phyloP scores from a whole-genome alignment of 2,113 vertebrate genomes.

The Macquaria ambigua region DNA sequence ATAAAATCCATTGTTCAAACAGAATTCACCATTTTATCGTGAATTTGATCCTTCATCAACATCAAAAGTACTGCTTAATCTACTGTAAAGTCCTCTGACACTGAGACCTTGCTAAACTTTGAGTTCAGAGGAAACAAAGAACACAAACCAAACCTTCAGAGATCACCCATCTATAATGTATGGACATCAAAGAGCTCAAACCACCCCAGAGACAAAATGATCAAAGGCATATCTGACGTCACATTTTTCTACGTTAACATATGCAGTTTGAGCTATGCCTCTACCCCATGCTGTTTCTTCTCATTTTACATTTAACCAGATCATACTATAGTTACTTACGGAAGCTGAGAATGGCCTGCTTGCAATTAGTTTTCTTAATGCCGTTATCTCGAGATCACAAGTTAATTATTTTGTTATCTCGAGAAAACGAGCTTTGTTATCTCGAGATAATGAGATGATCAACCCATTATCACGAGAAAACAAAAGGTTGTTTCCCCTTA shows the following conservation, averaged over 20 bases:
- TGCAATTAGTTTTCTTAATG: too few species aligned
- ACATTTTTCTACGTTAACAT: conserved; percentile 18
- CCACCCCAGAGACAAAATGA: conserved; percentile 35
- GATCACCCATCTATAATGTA: conserved; percentile 38
- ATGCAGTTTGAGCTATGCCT: conserved; percentile 27
- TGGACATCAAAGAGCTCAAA: conserved; percentile 51
- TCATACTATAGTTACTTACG: too few species aligned
- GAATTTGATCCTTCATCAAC: neutral
- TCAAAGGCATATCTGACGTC: conserved; percentile 45
- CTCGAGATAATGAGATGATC: too few species aligned
- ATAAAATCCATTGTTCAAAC: neutral
- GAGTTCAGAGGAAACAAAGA: conserved; percentile 18
- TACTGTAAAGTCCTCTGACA: too few species aligned
- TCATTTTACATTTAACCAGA: conserved; percentile 5
- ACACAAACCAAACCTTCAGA: conserved; percentile 6
- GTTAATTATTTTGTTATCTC: too few species aligned
- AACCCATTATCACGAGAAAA: too few species aligned
- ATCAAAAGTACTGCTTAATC: conserved; percentile 9
- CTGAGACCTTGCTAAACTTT: neutral
- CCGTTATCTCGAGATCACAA: too few species aligned
- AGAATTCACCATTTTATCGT: neutral
- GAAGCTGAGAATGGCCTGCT: too few species aligned
- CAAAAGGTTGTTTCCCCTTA: too few species aligned
- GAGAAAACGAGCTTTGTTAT: too few species aligned
- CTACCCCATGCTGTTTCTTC: conserved; percentile 4